A percentile compares a stretch with the other conserved stretches of the same genome.
These are phyloP conservation scores for Oreochromis niloticus DNA, from an alignment of 2,113 vertebrate species.

Conservation along the genomic window DNA sequence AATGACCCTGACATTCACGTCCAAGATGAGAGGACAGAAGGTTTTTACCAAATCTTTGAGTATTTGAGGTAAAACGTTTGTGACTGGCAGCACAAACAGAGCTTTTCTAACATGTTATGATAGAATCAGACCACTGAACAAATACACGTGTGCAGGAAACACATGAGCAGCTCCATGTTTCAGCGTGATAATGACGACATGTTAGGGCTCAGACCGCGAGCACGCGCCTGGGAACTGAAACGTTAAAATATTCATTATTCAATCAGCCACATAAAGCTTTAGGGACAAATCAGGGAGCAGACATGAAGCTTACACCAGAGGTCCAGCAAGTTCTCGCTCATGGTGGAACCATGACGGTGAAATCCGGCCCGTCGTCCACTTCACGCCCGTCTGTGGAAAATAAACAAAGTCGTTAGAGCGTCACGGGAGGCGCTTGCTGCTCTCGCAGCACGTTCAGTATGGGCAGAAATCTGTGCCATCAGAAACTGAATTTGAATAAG, in stretches of 20 bases:
- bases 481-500: no score
- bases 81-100: background rate
- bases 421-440: background rate
- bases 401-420: background rate
- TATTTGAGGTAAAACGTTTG: background rate
- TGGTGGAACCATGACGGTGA: slow-evolving; percentile 38
- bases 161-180: background rate
- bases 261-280: background rate
- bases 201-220: background rate
- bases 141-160: background rate
- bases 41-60: background rate
- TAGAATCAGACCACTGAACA: background rate
- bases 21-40: background rate
- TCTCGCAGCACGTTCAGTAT: background rate
- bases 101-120: background rate
- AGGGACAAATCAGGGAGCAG: background rate
- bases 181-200: background rate
- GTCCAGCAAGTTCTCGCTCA: slow-evolving; percentile 59
- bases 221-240: background rate
- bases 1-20: background rate
- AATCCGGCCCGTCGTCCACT: background rate
- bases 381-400: background rate
- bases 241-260: background rate
- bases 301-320: slow-evolving; percentile 85
- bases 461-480: no score